Percentiles rank a stretch among this genome's conserved stretches.
Conservation (phyloP, 1,140 invertebrate species). For the Phthorimaea operculella region DNA sequence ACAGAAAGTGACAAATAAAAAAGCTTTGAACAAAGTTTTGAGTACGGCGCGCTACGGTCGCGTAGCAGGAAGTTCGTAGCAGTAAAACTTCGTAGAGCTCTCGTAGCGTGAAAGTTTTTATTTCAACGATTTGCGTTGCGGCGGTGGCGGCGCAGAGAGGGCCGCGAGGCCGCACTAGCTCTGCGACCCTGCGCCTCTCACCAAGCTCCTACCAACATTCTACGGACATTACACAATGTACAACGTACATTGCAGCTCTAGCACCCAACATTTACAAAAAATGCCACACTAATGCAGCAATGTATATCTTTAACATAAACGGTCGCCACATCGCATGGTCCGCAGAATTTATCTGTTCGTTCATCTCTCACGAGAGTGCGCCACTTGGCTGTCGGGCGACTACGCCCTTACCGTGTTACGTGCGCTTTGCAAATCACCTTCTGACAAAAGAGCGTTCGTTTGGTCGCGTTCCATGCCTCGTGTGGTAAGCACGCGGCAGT, state of each 20-base stretch:
- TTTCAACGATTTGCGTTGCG: constrained; percentile 66
- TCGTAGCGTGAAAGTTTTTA: constrained; percentile 67
- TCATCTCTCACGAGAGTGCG: constrained; percentile 63
- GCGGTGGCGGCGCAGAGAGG: constrained; percentile 47
- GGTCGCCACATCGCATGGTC: constrained; percentile 14
- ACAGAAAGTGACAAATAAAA: constrained; percentile 63
- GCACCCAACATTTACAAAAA: background rate
- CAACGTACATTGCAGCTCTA: constrained; percentile 18
- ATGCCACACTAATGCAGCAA: constrained; percentile 12
- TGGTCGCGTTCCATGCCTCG: constrained; percentile 39
- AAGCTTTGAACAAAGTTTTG: constrained; percentile 65
- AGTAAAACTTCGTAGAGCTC: constrained; percentile 65
- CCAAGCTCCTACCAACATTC: constrained; percentile 8
- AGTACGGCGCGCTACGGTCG: constrained; percentile 53
- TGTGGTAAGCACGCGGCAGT: constrained; percentile 19
- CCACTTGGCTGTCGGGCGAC: constrained; percentile 50
- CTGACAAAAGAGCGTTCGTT: constrained; percentile 27
- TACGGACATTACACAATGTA: background rate
- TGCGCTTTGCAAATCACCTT: constrained; percentile 41
- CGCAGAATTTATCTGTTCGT: constrained; percentile 51
- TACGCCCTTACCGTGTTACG: constrained; percentile 49
- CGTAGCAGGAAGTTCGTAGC: constrained; percentile 67
- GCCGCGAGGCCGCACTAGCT: constrained; percentile 57
- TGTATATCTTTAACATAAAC: constrained; percentile 16
- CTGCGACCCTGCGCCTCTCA: constrained; percentile 42